These are phyloP conservation scores for Troides aeacus DNA, from an alignment of 2,888 invertebrate genomes.

Conservation along the genomic window DNA sequence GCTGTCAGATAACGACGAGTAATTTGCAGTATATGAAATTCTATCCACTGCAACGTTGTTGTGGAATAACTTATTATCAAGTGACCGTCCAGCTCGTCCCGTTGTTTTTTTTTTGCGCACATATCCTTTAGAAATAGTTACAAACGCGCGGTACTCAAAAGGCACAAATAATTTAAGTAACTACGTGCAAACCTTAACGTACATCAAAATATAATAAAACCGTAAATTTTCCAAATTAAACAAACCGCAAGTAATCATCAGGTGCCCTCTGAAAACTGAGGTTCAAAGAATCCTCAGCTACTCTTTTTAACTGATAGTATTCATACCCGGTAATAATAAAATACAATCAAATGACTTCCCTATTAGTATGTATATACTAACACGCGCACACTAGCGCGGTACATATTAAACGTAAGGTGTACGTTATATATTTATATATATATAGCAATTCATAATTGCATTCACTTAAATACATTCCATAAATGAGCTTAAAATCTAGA, in stretches of 20 bases:
- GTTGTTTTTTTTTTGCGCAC: too few species aligned
- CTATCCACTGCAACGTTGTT: too few species aligned
- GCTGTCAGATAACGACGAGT: too few species aligned
- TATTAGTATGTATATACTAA: not conserved
- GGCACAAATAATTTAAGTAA: constrained; percentile 71
- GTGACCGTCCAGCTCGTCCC: too few species aligned
- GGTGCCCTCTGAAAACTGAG: too few species aligned
- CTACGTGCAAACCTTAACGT: constrained; percentile 34
- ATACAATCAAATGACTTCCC: constrained; percentile 10
- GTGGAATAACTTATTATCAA: too few species aligned
- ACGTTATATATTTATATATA: constrained; percentile 8
- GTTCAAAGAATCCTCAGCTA: too few species aligned
- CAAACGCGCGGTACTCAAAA: constrained; percentile 43
- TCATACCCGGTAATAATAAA: not conserved
- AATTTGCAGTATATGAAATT: too few species aligned
- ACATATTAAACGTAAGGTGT: constrained; percentile 9
- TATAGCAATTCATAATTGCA: constrained; percentile 28
- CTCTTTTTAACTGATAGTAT: too few species aligned
- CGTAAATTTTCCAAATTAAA: constrained; percentile 7
- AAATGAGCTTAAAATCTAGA: not conserved
- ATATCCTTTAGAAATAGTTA: constrained; percentile 29
- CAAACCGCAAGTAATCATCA: not conserved
- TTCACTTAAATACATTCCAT: constrained; percentile 4
- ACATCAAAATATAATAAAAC: constrained; percentile 19
- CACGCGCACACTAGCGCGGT: not conserved